Base-by-base conservation (phyloP, 2,888 invertebrate genomes). In the Drosophila monieri region DNA sequence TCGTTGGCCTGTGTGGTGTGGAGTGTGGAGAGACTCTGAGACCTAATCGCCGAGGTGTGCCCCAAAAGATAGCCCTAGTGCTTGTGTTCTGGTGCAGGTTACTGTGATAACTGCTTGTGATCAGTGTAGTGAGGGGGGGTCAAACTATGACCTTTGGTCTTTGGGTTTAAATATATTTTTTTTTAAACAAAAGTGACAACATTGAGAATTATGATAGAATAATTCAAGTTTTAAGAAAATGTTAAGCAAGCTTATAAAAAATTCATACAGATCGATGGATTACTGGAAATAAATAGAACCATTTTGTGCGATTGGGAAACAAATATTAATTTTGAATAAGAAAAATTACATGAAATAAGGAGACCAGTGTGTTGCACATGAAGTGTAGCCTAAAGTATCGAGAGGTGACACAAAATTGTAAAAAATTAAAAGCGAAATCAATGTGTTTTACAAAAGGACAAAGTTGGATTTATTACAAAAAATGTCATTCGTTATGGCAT, bases 1-100 rank as follows among this genome's bases (percentile, higher is more conserved):
- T 46, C 64, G 56, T 59, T 41, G 64, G 52, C 46, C 58, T 70
- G 49, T 39, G 43, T 57, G 27, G 35, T 61, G 35, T 59, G 32
- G 15, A 51, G 55, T 61, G 49, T 73, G n/a, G 14, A 48, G 14
- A 48, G 55, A 15, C n/a, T 18, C 77, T 68, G 66, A 57, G 43
- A 68, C 68, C 57, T 70, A 66, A 52, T 44, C 49, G 37, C 18
- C 60, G 44, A 70, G 77, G 57, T 76, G 80, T 80, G 81, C 79
- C 77, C 78, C 73, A 71, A 67, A 39, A 64, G 32, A 71, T 61
- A 73, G 44, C 74, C 80, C 85, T 81, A 81, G 72, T 81, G 71
- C 65, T 60, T 46, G 64, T 79, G 65, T 69, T 48, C 23, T 53
- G 39, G 47, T 72, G 65, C 49, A 2, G 15, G 39, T 39, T 32